A percentile compares a stretch with the other conserved stretches of the same genome.
These are phyloP conservation scores for Pachyuromys duprasi DNA, from an alignment of 2,797 vertebrate species.

Conservation along the genomic window DNA sequence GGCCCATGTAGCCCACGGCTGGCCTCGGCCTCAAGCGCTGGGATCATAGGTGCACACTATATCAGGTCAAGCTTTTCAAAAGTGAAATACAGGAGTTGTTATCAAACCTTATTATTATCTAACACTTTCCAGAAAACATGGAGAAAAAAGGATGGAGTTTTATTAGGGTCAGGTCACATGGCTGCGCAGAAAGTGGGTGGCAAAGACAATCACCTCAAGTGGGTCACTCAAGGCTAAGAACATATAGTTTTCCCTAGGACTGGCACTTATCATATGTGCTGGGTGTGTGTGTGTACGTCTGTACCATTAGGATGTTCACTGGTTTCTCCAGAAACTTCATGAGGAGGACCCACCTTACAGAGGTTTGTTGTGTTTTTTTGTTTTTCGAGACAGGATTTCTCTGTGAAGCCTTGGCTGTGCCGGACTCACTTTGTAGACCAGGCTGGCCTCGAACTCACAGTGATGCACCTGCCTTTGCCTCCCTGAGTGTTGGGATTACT, in stretches of 20 bases:
- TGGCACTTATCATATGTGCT: background rate
- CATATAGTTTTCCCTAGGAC: background rate
- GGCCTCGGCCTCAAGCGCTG: background rate
- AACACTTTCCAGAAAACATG: background rate
- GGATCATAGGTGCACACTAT: background rate
- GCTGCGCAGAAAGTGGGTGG: background rate
- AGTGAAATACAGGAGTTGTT: background rate
- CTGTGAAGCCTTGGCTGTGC: too few species aligned
- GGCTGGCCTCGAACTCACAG: too few species aligned
- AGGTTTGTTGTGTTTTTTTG: background rate
- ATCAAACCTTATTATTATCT: background rate
- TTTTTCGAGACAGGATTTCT: too few species aligned
- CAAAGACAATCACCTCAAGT: background rate
- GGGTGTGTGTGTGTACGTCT: background rate
- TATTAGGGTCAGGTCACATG: background rate
- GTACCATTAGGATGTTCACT: background rate
- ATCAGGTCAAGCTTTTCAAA: background rate
- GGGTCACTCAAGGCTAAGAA: background rate
- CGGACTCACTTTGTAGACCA: too few species aligned
- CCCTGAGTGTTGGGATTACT: too few species aligned
- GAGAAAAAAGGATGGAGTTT: background rate
- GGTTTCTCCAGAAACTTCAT: conserved; percentile 20
- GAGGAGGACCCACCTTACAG: background rate
- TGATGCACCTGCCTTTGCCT: too few species aligned
- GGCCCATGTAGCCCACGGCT: background rate